Base-by-base conservation (phyloP, 2,113 vertebrate species). In the Aspidoscelis tigris region DNA sequence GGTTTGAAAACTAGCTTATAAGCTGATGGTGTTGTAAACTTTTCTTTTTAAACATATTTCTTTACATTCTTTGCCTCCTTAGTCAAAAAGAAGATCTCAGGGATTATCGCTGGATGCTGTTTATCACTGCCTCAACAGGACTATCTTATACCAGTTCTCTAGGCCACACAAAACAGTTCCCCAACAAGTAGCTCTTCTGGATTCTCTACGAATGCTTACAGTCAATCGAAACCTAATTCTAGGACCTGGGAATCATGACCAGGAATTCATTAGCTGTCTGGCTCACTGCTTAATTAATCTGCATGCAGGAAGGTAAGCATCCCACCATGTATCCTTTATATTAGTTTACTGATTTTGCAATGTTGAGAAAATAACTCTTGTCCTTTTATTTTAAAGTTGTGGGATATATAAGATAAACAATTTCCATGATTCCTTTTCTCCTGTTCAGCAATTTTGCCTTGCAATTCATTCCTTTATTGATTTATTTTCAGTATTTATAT, bases 91-190 rank as follows among this genome's bases (percentile, higher is more conserved):
- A 87, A 97, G 98, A 85, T 98, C 99, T 44, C 99, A 99, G 94
- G 98, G 98, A 5, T 92, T 99, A 39, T 99, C 98, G 0, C 95
- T 99, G 89, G 99, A 99, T 92, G 94, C 97, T 0, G 96, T 99
- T 89, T 99, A 99, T 92, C 98, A 99, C 95, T 98, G 99, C 92
- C 96, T 99, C 93, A 99, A 99, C 89, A 97, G 99, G 85, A 99
- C 98, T 41, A 98, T 99, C 89, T 96, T 99, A n/a, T 99, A 99
- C 91, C 99, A 99, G 94, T 98, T 99, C 88, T 99, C 98, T 20
- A 96, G 99, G 78, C 96, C 99, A 0, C 99, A 99, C 94, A 99
- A 99, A 95, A 99, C 98, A 0, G 98, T 99, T 0, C 97, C 98
- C 1, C 98, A 99, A 95, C 99, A 99, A 95, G 98, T 99, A 77